Evolutionary conservation across 2,797 vertebrate genomes (phyloP).

Genomic region (Typhlichthys eigenmanni): DNA sequence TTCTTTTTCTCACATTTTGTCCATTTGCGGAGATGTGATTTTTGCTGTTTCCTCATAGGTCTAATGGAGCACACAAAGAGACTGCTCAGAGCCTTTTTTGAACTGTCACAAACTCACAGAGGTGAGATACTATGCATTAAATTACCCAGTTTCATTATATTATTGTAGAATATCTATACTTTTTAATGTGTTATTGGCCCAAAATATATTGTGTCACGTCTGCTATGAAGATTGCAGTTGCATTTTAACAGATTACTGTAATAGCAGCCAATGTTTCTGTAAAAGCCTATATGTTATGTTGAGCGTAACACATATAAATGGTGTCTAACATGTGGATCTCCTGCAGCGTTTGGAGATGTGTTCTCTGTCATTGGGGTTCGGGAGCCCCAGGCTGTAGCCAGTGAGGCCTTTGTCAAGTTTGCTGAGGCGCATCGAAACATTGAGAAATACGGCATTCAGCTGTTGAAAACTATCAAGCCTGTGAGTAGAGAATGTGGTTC

Average conservation of each 20-base stretch:
- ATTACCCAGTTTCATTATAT: background rate
- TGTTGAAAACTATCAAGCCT: conserved; percentile 96
- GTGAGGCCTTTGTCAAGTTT: conserved; percentile 97
- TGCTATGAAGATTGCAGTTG: too few species aligned
- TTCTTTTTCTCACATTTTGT: background rate
- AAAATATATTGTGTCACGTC: too few species aligned
- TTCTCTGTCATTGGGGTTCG: conserved; percentile 97
- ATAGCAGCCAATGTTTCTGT: background rate
- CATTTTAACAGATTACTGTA: background rate
- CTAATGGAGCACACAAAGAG: conserved; percentile 96
- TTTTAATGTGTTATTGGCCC: too few species aligned
- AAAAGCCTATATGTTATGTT: too few species aligned
- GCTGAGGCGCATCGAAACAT: conserved; percentile 96
- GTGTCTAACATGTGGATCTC: background rate
- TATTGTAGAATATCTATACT: too few species aligned
- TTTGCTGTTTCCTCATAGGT: conserved; percentile 70
- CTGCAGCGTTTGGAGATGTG: conserved; percentile 94
- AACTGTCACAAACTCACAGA: conserved; percentile 97
- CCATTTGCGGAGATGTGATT: background rate
- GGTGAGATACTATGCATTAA: conserved; percentile 69
- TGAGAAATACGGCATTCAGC: conserved; percentile 95
- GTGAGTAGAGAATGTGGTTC: conserved; percentile 71
- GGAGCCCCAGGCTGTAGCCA: conserved; percentile 94
- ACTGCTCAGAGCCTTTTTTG: conserved; percentile 94
- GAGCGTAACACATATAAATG: too few species aligned